Percentiles rank a stretch among this genome's conserved stretches.
These are phyloP conservation scores for Cotesia chilonis DNA, from an alignment of 1,140 invertebrate species.

Conservation along the genomic window DNA sequence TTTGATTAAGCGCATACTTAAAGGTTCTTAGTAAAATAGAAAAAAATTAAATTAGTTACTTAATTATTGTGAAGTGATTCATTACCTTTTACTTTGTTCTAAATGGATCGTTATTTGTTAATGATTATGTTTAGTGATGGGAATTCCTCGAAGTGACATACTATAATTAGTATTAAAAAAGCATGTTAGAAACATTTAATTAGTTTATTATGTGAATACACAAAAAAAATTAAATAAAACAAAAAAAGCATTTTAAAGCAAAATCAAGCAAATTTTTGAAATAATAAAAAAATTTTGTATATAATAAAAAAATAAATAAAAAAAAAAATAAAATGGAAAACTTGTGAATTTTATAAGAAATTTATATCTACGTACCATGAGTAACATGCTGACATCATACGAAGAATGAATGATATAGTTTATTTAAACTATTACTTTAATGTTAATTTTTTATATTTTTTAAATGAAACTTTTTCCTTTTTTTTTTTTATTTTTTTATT, in stretches of 20 bases:
- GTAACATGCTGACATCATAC: slow-evolving; percentile 48
- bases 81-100: not conserved
- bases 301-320: too few relatives aligned
- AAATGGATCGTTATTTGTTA: slow-evolving; percentile 10
- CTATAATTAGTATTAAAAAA: slow-evolving; percentile 30
- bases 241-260: too few relatives aligned
- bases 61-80: slow-evolving; percentile 2
- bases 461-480: not conserved
- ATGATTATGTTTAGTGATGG: slow-evolving; percentile 5
- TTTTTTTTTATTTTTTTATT: not conserved
- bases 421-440: not conserved
- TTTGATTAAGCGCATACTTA: too few relatives aligned
- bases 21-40: too few relatives aligned
- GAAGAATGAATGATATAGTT: slow-evolving; percentile 25
- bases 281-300: too few relatives aligned
- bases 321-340: not conserved
- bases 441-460: not conserved
- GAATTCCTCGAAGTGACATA: slow-evolving; percentile 29
- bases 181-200: slow-evolving; percentile 21
- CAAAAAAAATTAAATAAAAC: slow-evolving; percentile 11
- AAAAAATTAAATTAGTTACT: too few relatives aligned
- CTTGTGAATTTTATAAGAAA: not conserved
- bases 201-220: slow-evolving; percentile 20
- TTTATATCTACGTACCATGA: slow-evolving; percentile 47
- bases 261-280: too few relatives aligned